Base-by-base conservation (phyloP, 2,113 vertebrate genomes). In the Oncorhynchus masou region DNA sequence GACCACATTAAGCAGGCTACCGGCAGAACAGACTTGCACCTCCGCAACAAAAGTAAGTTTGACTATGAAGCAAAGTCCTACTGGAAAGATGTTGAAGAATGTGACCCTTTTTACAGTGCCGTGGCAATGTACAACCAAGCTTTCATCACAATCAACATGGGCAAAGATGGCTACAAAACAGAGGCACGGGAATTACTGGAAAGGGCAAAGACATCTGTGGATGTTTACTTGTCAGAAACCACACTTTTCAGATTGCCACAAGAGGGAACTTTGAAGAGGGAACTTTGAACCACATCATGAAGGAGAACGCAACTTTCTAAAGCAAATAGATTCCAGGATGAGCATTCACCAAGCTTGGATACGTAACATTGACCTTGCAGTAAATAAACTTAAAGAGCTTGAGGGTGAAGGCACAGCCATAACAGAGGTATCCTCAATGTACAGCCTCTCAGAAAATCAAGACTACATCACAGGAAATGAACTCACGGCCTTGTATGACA, bases 81-180 rank as follows among this genome's bases (percentile, higher is more conserved):
- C 57, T 84, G 76, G 83, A 16, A 74, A 25, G 76, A 71, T 13
- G 74, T 73, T 51, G 69, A 59, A 31, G 15, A 62, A 5, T 34
- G 3, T 76, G 73, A 79, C 29, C 54, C 25, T 8, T 16, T 76
- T 8, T 84, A 74, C 54, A 71, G 51, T 65, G 78, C 79, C 5
- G 69, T 74, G 9, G 71, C 82, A 25, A 57, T 84, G 2, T 84
- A 84, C 34, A 84, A 81, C 34, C 70, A 76, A 22, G 81, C 81
- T 29, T 85, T 71, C 9, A 73, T 83, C 19, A 81, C 75, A 64
- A 84, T 86, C 54, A 86, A 86, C 62, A 8, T 84, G 45, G 54
- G 15, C 12, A 45, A 74, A 15, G 13, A 74, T 4, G 77, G 60
- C 68, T 81, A 86, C 70, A 81, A 70, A 45, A 13, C 15, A 4